Evolutionary conservation across 2,113 vertebrate species (phyloP), one percentile per base, ranked within the genome.

Genomic region (Progne subis): DNA sequence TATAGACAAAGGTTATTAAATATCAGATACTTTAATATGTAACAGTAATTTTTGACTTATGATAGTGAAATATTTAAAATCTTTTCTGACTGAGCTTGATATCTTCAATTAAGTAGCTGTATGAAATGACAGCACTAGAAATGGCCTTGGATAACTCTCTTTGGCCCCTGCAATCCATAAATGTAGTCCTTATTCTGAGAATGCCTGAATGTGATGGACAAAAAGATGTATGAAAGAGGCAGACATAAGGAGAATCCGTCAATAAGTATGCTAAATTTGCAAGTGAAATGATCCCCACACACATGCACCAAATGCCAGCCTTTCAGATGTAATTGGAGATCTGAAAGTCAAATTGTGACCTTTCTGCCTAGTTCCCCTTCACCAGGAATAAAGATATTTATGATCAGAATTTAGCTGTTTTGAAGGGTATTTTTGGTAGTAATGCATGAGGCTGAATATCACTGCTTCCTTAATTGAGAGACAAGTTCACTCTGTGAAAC

Each of bases 331-430:
- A 95, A 84, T 2, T 75, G 60, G 49, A 88, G 79, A 94, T 95
- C 64, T 96, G 90, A 95, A 97, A 96, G 93, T 92, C 92, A 96
- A 93, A 95, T 96, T 88, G 46, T 84, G 86, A 94, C 86, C 88
- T 90, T 94, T 90, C 44, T 72, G 60, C 29, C 52, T 96, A 44
- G 56, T 53, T 90, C 49, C 16, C 44, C 25, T 87, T 92, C 72
- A 63, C 56, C 15, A 74, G 52, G 44, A 91, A 93, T 90, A 83
- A 95, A 75, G 46, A 75, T 76, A 92, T 88, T 88, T 95, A 44
- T 88, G 77, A 90, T 82, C 28, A 79, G 72, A 92, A 92, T 93
- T 81, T 68, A 92, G 60, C 57, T 78, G 68, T 53, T 90, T 70
- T 79, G 59, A 67, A 61, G 14, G 4, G 0, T 4, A 63, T 32